Evolutionary conservation across 2,113 vertebrate genomes (phyloP).

Genomic region (Cheirogaleus medius): DNA sequence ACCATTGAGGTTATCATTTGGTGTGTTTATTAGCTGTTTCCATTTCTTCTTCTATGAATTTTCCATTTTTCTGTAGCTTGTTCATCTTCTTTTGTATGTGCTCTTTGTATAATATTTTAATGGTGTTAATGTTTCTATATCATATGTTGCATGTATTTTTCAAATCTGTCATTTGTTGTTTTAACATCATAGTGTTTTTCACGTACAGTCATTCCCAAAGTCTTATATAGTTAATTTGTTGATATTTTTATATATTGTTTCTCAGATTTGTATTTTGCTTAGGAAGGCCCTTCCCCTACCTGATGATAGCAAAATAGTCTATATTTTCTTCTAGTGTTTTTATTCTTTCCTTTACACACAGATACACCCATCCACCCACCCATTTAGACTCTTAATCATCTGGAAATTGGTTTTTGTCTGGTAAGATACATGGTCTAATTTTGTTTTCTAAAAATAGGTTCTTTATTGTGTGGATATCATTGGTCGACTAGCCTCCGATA

Average conservation of each 20-base stretch:
- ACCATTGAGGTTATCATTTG: not conserved
- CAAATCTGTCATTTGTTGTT: not conserved
- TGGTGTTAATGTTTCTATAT: not conserved
- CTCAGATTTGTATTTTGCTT: not conserved
- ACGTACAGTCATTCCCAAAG: not conserved
- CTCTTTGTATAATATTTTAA: not conserved
- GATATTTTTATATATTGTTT: not conserved
- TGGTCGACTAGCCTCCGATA: rapidly evolving
- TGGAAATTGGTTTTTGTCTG: not conserved
- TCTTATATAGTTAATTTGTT: not conserved
- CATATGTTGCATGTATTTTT: not conserved
- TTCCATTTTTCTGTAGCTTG: not conserved
- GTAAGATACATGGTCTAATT: not conserved
- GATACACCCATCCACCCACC: not conserved
- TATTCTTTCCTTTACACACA: not conserved
- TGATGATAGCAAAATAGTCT: too few relatives aligned
- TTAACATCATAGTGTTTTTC: not conserved
- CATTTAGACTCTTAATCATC: not conserved
- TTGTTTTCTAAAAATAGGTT: not conserved
- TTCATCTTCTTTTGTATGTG: not conserved
- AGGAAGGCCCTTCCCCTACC: not conserved
- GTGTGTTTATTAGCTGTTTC: not conserved
- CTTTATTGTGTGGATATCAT: rapidly evolving
- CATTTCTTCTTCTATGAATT: not conserved
- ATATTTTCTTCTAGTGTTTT: not conserved